Conservation (phyloP, 2,113 vertebrate genomes). For the Gymnorhina tibicen region DNA sequence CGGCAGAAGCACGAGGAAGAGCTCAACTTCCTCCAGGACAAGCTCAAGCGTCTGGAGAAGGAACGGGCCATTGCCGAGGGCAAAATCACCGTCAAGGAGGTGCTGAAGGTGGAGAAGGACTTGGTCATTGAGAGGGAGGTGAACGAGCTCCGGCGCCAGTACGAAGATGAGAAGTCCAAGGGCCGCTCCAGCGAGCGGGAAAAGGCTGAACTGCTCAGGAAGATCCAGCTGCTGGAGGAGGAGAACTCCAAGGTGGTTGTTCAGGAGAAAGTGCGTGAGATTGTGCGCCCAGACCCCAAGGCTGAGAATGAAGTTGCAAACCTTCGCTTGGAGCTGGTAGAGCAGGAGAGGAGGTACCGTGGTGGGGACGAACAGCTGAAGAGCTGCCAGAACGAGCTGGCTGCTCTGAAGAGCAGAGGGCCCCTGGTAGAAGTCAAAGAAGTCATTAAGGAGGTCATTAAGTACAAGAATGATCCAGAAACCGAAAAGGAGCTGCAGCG, state of each 20-base stretch:
- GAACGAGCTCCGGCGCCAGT: constrained; percentile 81
- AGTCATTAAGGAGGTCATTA: constrained; percentile 94
- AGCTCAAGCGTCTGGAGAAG: constrained; percentile 87
- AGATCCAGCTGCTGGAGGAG: constrained; percentile 85
- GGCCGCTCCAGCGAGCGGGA: constrained; percentile 81
- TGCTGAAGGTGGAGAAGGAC: constrained; percentile 94
- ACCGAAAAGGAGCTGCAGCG: constrained; percentile 86
- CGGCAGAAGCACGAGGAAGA: constrained; percentile 88
- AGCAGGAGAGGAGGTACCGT: constrained; percentile 85
- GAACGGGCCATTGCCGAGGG: constrained; percentile 92
- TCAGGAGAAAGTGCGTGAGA: constrained; percentile 94
- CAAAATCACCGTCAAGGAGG: constrained; percentile 92
- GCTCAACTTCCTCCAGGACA: constrained; percentile 86
- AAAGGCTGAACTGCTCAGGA: constrained; percentile 84
- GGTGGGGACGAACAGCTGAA: constrained; percentile 84
- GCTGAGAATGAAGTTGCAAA: constrained; percentile 91
- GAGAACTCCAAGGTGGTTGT: constrained; percentile 89
- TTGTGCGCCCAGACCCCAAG: constrained; percentile 92
- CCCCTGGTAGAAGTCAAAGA: constrained; percentile 91
- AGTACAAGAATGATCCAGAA: constrained; percentile 92
- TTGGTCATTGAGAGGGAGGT: constrained; percentile 83
- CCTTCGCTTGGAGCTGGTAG: constrained; percentile 90
- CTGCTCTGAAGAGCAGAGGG: constrained; percentile 80
- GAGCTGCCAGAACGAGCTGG: constrained; percentile 81
- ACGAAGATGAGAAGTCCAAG: constrained; percentile 86